These are phyloP conservation scores for Mastacembelus armatus DNA, from an alignment of 2,797 vertebrate species.

Conservation along the genomic window DNA sequence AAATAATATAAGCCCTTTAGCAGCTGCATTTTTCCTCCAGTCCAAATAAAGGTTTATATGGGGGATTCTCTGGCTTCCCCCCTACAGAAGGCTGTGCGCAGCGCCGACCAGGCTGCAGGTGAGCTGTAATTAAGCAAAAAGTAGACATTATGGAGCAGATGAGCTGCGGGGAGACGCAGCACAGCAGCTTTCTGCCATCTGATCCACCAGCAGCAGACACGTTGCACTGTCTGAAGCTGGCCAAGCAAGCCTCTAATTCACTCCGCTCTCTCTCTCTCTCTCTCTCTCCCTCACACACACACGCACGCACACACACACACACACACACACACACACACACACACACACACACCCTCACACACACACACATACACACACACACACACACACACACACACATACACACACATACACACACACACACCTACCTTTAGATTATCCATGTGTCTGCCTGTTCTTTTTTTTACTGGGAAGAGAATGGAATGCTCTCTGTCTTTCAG, in stretches of 20 bases:
- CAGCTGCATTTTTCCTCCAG: background rate
- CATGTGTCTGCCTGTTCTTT: slow-evolving; percentile 75
- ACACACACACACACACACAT: slow-evolving; percentile 41
- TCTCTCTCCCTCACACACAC: slow-evolving; percentile 13
- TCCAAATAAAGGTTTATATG: slow-evolving; percentile 71
- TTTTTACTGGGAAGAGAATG: slow-evolving; percentile 61
- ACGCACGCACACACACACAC: slow-evolving; percentile 35
- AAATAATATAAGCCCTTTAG: slow-evolving; percentile 74
- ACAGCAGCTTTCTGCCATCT: slow-evolving; percentile 69
- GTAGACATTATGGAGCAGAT: slow-evolving; percentile 72
- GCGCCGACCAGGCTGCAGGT: slow-evolving; percentile 74
- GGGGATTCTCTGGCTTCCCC: slow-evolving; percentile 13
- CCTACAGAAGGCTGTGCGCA: slow-evolving; percentile 40
- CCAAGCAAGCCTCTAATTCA: slow-evolving; percentile 76
- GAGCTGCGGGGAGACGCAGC: slow-evolving; percentile 63
- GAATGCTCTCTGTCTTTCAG: slow-evolving; percentile 76
- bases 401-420: slow-evolving; percentile 33
- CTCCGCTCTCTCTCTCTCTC: slow-evolving; percentile 39
- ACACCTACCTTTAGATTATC: slow-evolving; percentile 76
- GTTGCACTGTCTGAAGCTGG: slow-evolving; percentile 77
- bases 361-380: slow-evolving; percentile 37
- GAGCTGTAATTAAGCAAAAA: slow-evolving; percentile 78
- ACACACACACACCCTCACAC: slow-evolving; percentile 36
- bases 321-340: slow-evolving; percentile 40
- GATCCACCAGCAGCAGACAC: slow-evolving; percentile 78